phyloP scores from a whole-genome alignment of 1,140 invertebrate species.

The Orius laevigatus region DNA sequence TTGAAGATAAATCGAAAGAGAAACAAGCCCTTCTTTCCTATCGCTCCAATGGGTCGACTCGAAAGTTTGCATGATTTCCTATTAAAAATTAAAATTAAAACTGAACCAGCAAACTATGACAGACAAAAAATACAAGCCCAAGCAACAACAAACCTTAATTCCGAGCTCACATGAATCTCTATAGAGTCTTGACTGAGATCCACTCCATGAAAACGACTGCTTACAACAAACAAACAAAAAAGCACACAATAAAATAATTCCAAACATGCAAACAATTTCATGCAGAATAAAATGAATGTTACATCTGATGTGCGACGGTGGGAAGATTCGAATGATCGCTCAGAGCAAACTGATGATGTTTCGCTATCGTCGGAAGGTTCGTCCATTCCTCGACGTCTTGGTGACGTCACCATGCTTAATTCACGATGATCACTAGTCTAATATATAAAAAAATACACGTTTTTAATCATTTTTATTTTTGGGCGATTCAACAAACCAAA shows the following conservation, averaged over 20 bases:
- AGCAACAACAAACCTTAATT: slow-evolving; percentile 27
- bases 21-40: slow-evolving; percentile 77
- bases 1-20: slow-evolving; percentile 56
- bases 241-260: slow-evolving; percentile 3
- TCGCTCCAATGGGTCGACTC: slow-evolving; percentile 80
- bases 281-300: slow-evolving; percentile 23
- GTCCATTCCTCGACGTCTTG: slow-evolving; percentile 25
- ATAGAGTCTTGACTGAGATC: slow-evolving; percentile 58
- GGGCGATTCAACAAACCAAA: slow-evolving; percentile 34
- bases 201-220: slow-evolving; percentile 45
- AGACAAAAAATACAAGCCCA: slow-evolving; percentile 25
- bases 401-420: slow-evolving; percentile 10
- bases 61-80: slow-evolving; percentile 74
- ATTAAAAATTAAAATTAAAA: slow-evolving; percentile 3
- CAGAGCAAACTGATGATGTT: slow-evolving; percentile 86
- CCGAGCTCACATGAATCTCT: slow-evolving; percentile 43
- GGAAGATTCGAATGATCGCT: slow-evolving; percentile 65
- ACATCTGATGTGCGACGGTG: slow-evolving; percentile 64
- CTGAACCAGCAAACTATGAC: slow-evolving; percentile 25
- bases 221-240: slow-evolving; percentile 14
- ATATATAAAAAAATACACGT: slow-evolving; percentile 2
- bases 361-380: slow-evolving; percentile 85
- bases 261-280: neutral
- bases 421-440: slow-evolving; percentile 13
- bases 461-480: neutral